Base-by-base conservation (phyloP, 2,113 vertebrate genomes). In the Dissostichus mawsoni region DNA sequence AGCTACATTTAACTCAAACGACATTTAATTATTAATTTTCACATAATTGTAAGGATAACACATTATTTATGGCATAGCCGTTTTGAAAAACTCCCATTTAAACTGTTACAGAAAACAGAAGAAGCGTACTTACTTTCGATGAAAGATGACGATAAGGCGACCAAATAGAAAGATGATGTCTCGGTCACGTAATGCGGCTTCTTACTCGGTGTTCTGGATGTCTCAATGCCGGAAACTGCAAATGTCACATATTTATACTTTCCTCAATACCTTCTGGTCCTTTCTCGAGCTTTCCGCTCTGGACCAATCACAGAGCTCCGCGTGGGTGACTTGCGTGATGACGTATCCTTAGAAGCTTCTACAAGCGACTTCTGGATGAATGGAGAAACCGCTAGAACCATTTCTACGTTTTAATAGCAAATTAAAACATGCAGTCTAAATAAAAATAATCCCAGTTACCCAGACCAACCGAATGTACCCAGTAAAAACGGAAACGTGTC, bases 311-410 rank as follows among this genome's bases (percentile, higher is more conserved):
- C 23, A 74, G 70, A 62, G 57, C 69, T 7, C n/a, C 5, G 51
- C 3, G 65, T 3, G 17, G 7, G 11, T 11, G 44, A 16, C 1
- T 12, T 5, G 12, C 58, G 71, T 44, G 29, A 63, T 74, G 71
- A 74, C 71, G 71, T 18, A 11, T 14, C 0, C 11, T 12, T 25
- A 97, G 96, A 17, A 58, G 13, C 6, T 13, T 48, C 47, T 11
- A 5, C 47, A 48, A 48, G 47, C 47, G 1, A 41, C 36, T 41
- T 41, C 36, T 41, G 36, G 8, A 41, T 41, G 36, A 41, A 41
- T 41, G 36, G 36, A 41, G 36, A 41, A 41, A 41, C 36, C 36
- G 36, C 36, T 8, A 41, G 36, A 41, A 41, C 36, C 5, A 41
- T 8, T 41, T 41, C 4, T 41, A 6, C 36, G 7, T 41, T 41